phyloP scores from a whole-genome alignment of 2,888 invertebrate genomes.

The Hyposoter didymator region DNA sequence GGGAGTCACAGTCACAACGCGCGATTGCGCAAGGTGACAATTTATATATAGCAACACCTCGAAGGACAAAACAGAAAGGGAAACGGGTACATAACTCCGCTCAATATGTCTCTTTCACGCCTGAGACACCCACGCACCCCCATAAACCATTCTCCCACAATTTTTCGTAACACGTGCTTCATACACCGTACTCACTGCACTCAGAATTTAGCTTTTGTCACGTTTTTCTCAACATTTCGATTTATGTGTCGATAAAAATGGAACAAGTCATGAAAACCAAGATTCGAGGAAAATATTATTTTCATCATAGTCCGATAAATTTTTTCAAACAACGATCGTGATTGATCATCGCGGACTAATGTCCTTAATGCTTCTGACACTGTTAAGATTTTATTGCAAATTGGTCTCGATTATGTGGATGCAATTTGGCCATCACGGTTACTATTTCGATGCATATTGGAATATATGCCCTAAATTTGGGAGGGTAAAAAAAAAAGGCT shows the following conservation, averaged over 20 bases:
- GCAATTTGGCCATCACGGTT: conserved; percentile 13
- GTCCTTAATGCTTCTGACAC: too few relatives aligned
- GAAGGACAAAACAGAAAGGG: conserved; percentile 59
- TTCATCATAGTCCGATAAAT: not conserved
- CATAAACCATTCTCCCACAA: conserved; percentile 72
- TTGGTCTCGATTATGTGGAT: conserved; percentile 29
- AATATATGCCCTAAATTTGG: conserved; percentile 38
- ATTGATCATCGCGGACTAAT: too few relatives aligned
- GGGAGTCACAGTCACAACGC: conserved; percentile 74
- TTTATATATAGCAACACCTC: conserved; percentile 80
- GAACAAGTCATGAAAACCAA: conserved; percentile 14
- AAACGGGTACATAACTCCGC: conserved; percentile 75
- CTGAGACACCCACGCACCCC: conserved; percentile 63
- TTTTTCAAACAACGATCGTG: too few relatives aligned
- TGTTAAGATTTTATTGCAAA: not conserved
- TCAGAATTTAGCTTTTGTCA: conserved; percentile 15
- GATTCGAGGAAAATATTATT: not conserved
- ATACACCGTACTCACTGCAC: conserved; percentile 47
- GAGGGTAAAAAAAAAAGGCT: conserved; percentile 68
- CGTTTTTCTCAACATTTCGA: conserved; percentile 8
- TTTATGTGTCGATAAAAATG: conserved; percentile 19
- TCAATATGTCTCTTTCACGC: conserved; percentile 82
- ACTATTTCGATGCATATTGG: conserved; percentile 54
- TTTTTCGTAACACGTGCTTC: conserved; percentile 68
- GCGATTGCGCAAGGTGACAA: conserved; percentile 81